Evolutionary conservation across 2,113 vertebrate genomes (phyloP).

Genomic region (Pica pica): DNA sequence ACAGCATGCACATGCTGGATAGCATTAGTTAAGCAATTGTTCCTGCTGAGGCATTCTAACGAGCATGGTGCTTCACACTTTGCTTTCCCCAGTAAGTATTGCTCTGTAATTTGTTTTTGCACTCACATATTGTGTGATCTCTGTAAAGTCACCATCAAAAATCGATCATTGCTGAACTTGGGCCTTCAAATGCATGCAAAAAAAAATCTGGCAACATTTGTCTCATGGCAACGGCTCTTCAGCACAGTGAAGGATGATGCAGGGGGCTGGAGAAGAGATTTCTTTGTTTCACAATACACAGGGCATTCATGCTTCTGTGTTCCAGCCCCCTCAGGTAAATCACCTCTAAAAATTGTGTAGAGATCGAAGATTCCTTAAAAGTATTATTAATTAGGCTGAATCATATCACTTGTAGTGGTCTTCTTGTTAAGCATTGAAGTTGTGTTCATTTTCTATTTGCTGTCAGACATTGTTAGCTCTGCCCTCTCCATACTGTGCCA

Average conservation of each 20-base stretch:
- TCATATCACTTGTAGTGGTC: not conserved
- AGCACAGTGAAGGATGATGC: not conserved
- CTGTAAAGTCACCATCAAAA: not conserved
- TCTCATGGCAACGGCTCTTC: not conserved
- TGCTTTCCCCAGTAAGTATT: not conserved
- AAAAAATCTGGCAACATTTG: not conserved
- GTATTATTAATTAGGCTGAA: not conserved
- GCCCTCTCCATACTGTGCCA: not conserved
- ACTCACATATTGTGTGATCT: not conserved
- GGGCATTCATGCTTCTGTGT: not conserved
- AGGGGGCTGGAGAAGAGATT: not conserved
- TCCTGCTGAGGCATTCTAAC: not conserved
- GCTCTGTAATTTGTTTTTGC: not conserved
- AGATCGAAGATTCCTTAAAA: not conserved
- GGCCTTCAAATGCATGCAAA: not conserved
- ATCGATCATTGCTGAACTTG: not conserved
- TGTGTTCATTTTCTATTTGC: not conserved
- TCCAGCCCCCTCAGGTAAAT: not conserved
- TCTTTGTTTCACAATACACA: not conserved
- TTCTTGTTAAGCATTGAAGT: not conserved
- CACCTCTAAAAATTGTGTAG: not conserved
- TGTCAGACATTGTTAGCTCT: not conserved
- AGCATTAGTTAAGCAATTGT: not conserved
- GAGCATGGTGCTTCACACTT: not conserved
- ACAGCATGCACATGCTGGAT: not conserved